Conservation (phyloP, 92 coral and sea anemone species). For the Siderastrea siderea region DNA sequence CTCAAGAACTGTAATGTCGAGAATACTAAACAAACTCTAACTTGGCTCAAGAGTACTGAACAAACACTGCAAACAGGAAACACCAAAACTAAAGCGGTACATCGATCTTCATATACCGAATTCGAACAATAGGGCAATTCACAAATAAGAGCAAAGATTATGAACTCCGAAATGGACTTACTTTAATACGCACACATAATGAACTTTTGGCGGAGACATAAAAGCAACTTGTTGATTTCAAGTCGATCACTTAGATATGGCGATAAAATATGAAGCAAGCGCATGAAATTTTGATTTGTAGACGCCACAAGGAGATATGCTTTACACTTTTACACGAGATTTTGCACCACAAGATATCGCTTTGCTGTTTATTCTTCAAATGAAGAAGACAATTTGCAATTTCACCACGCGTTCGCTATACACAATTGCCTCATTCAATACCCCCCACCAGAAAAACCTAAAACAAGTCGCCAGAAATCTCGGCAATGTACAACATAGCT, state of each 20-base stretch:
- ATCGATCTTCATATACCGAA: background rate
- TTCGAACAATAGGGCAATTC: conserved; percentile 32
- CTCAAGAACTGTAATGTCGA: background rate
- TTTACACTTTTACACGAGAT: background rate
- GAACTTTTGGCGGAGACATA: background rate
- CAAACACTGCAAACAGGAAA: conserved; percentile 11
- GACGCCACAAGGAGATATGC: background rate
- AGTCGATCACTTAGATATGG: background rate
- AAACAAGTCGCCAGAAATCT: conserved; percentile 20
- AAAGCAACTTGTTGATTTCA: conserved; percentile 18
- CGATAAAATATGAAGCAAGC: background rate
- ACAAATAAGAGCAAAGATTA: background rate
- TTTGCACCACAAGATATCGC: background rate
- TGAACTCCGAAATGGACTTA: background rate
- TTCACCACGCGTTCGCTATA: conserved; percentile 15
- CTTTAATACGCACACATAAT: background rate
- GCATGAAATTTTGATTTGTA: background rate
- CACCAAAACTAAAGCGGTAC: background rate
- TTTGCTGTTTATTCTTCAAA: background rate
- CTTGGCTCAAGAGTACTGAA: conserved; percentile 13
- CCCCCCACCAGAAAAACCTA: conserved; percentile 15
- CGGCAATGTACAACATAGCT: background rate
- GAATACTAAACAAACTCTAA: conserved; percentile 9
- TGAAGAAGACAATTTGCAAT: background rate
- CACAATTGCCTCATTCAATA: conserved; percentile 3